These are phyloP conservation scores for Charaxes varanes DNA, from an alignment of 1,140 invertebrate species.

Conservation along the genomic window DNA sequence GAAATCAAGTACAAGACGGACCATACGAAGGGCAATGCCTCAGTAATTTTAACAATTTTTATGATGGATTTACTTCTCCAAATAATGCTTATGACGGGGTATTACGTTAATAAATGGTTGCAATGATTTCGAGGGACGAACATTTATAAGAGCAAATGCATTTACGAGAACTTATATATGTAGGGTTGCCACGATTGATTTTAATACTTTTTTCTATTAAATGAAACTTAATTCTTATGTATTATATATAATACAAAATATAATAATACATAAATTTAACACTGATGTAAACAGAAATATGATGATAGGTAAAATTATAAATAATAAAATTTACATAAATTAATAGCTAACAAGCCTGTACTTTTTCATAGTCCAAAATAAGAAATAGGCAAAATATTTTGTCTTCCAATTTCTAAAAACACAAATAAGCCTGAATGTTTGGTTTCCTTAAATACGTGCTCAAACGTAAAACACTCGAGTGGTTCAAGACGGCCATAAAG, in stretches of 20 bases:
- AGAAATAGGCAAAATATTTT: no score
- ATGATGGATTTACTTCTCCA: conserved; percentile 47
- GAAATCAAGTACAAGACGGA: background rate
- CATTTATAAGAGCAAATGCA: conserved; percentile 32
- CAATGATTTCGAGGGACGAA: conserved; percentile 32
- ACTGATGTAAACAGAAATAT: no score
- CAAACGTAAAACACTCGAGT: conserved; percentile 48
- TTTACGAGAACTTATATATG: conserved; percentile 6
- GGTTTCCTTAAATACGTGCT: conserved; percentile 26
- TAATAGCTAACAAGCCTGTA: no score
- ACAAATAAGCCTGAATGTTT: no score
- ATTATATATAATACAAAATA: no score
- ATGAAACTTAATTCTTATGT: no score
- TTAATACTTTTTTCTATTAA: no score
- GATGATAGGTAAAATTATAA: no score
- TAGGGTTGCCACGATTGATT: conserved; percentile 1
- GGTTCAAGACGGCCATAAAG: conserved; percentile 28
- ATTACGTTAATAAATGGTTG: conserved; percentile 54
- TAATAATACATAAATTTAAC: no score
- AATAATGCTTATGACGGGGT: conserved; percentile 42
- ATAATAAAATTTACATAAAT: no score
- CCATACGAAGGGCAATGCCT: conserved; percentile 19
- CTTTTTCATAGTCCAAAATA: no score
- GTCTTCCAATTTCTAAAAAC: no score
- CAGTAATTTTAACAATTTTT: conserved; percentile 53